Percentiles rank a stretch among this genome's conserved stretches.
Evolutionary conservation across 2,888 invertebrate genomes (phyloP).

Genomic region (Cylloceria caligata): DNA sequence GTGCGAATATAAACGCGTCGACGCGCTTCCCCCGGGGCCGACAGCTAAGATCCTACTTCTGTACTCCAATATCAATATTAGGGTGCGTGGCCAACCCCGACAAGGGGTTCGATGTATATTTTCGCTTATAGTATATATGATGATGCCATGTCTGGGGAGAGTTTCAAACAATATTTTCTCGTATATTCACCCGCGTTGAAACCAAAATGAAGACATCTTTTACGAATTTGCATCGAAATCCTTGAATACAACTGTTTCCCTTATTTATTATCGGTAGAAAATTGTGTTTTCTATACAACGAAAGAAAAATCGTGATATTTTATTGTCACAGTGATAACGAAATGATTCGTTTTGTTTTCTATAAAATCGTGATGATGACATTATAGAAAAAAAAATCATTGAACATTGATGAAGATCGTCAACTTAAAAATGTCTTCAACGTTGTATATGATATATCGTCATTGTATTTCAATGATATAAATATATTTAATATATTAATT

Average conservation of each 20-base stretch:
- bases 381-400: too few species aligned
- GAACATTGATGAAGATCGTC: too few species aligned
- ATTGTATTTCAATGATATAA: too few species aligned
- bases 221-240: conserved; percentile 61
- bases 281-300: too few species aligned
- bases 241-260: not conserved
- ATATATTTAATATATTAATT: not conserved
- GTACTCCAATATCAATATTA: conserved; percentile 81
- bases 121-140: conserved; percentile 41
- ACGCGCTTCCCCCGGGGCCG: conserved; percentile 74
- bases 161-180: conserved; percentile 65
- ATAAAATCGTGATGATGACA: too few species aligned
- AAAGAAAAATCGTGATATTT: too few species aligned
- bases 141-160: conserved; percentile 55
- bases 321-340: too few species aligned
- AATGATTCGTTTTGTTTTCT: too few species aligned
- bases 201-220: conserved; percentile 51
- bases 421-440: too few species aligned
- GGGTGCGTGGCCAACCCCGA: conserved; percentile 69
- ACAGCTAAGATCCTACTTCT: conserved; percentile 78
- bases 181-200: conserved; percentile 45
- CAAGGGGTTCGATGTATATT: conserved; percentile 56
- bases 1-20: conserved; percentile 84
- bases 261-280: not conserved
- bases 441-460: too few species aligned